A percentile compares a stretch with the other conserved stretches of the same genome.
phyloP scores from a whole-genome alignment of 2,797 vertebrate genomes.

The Dryobates pubescens region DNA sequence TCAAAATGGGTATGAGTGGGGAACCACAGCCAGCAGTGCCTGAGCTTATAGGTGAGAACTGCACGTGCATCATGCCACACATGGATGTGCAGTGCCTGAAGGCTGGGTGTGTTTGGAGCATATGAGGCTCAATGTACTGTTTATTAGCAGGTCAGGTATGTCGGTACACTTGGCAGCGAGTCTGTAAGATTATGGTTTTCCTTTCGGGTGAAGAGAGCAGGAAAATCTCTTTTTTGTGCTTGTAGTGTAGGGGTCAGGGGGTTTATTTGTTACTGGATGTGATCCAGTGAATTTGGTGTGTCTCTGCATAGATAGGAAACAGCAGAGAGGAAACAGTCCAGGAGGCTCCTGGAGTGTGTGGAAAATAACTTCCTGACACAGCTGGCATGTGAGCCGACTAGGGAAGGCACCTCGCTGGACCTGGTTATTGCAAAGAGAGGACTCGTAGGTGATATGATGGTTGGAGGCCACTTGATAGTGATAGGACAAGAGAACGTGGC shows the following conservation, averaged over 20 bases:
- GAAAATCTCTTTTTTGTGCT: neutral
- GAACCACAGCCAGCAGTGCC: neutral
- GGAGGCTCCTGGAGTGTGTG: neutral
- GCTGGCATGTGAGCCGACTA: neutral
- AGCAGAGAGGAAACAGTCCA: neutral
- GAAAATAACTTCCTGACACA: neutral
- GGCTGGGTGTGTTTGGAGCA: accelerated
- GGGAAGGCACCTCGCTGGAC: neutral
- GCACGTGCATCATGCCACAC: neutral
- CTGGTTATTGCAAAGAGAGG: neutral
- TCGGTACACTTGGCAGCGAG: neutral
- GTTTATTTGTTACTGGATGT: slow-evolving; percentile 57
- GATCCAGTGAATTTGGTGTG: slow-evolving; percentile 35
- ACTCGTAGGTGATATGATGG: neutral
- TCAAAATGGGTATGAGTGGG: accelerated
- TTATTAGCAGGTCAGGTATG: neutral
- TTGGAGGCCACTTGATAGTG: neutral
- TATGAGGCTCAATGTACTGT: neutral
- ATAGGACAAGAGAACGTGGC: no score
- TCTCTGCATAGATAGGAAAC: neutral
- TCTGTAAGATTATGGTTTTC: neutral
- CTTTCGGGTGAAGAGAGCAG: neutral
- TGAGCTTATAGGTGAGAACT: neutral
- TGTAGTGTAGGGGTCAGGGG: neutral
- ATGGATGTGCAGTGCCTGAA: accelerated